A percentile compares a stretch with the other conserved stretches of the same genome.
Conservation (phyloP, 2,888 invertebrate genomes). For the Frankliniella fusca region DNA sequence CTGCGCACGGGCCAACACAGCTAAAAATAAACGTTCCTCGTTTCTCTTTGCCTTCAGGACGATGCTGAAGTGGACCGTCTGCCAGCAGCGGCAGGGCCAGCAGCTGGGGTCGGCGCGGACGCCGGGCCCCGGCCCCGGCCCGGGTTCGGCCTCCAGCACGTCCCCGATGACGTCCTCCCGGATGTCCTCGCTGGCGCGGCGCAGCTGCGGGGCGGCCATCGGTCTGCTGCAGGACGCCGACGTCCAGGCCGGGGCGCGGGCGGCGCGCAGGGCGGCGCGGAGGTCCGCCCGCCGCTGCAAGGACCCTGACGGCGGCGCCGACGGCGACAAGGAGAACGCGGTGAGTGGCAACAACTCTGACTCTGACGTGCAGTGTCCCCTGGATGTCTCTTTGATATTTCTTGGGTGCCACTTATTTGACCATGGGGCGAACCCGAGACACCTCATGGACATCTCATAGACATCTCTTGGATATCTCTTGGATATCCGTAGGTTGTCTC, state of each 20-base stretch:
- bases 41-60: neutral
- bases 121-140: neutral
- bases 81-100: constrained; percentile 1
- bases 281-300: neutral
- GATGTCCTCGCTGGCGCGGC: constrained; percentile 1
- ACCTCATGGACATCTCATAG: too few relatives aligned
- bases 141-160: neutral
- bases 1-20: neutral
- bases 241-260: neutral
- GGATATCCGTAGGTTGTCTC: too few relatives aligned
- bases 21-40: neutral
- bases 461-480: too few relatives aligned
- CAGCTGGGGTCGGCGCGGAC: neutral
- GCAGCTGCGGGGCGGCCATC: constrained; percentile 18
- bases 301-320: neutral
- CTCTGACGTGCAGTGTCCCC: too few relatives aligned
- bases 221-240: neutral
- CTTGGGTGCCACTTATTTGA: too few relatives aligned
- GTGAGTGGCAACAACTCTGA: neutral
- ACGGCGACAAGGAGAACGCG: constrained; percentile 13
- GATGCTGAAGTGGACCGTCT: constrained; percentile 13
- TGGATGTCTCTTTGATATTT: too few relatives aligned
- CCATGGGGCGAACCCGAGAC: too few relatives aligned
- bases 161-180: neutral
- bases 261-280: constrained; percentile 6